Evolutionary conservation across 2,888 invertebrate genomes (phyloP), one percentile per base, ranked within the genome.

Genomic region (Drosophila niveifrons): DNA sequence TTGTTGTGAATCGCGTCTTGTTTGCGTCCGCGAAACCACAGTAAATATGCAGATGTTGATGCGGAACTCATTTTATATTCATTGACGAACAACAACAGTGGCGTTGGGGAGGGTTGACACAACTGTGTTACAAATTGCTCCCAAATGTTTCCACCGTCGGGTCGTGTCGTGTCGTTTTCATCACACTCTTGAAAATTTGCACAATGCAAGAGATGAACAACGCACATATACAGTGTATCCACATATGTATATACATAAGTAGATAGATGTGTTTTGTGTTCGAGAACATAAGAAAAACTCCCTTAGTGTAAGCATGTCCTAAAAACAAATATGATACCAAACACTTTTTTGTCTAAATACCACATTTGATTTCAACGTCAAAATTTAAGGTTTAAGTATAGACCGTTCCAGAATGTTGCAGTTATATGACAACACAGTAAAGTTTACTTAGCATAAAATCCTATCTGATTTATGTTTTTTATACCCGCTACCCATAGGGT

Each of bases 51-150:
- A 50, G 59, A 66, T 65, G 57, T 23, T 43, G 50, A 48, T 29
- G 48, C 47, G 36, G 47, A 36, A 66, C 67, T 80, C 81, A 78
- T 80, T 75, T 73, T 39, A 70, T 78, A 80, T 80, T 80, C 80
- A 80, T 81, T 76, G 78, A 75, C 75, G 65, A 59, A 31, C 46
- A 61, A 31, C 46, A 61, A 31, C 43, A 55, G 48, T 29, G 28
- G 29, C 36, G 55, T 44, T 9, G 29, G n/a, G 43, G 31, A 39
- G 39, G 28, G 18, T 7, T 23, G 29, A 55, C n/a, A 55, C n/a
- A 17, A 43, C 23, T 58, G 3, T 53, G 46, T 55, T 34, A 39
- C 44, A 68, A 73, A 72, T 59, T 59, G 63, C 52, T 58, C 62
- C 57, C 66, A 62, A 67, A 58, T 46, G 58, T 36, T 69, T 62